phyloP scores from a whole-genome alignment of 1,140 invertebrate species.

The Littorina saxatilis region DNA sequence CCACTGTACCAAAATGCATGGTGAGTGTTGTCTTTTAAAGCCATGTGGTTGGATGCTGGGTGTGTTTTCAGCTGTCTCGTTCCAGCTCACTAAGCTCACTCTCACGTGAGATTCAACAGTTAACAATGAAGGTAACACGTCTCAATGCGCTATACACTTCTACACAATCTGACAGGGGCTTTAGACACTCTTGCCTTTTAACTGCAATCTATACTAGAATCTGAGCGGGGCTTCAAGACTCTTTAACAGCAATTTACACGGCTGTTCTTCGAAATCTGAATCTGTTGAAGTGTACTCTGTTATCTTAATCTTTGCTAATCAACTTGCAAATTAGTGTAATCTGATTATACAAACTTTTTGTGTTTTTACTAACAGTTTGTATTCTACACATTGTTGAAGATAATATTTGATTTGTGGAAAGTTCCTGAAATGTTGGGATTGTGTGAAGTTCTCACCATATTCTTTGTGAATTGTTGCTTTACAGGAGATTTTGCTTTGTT shows the following conservation, averaged over 20 bases:
- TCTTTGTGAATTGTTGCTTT: not conserved
- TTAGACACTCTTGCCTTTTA: not conserved
- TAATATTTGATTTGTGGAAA: too few relatives aligned
- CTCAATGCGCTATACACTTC: not conserved
- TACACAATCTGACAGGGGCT: not conserved
- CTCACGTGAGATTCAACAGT: slow-evolving; percentile 56
- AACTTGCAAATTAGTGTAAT: too few relatives aligned
- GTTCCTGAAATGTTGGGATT: not conserved
- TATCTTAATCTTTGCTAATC: too few relatives aligned
- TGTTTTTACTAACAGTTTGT: too few relatives aligned
- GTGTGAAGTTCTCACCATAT: not conserved
- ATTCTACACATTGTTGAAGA: too few relatives aligned
- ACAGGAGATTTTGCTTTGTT: not conserved
- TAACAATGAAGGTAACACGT: slow-evolving; percentile 53
- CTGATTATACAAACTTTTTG: too few relatives aligned
- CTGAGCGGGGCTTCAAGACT: too few relatives aligned
- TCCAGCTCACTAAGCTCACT: slow-evolving; percentile 63
- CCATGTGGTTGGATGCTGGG: not conserved
- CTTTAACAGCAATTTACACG: not conserved
- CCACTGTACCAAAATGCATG: too few relatives aligned
- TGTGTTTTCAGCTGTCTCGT: slow-evolving; percentile 57
- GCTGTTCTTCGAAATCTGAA: not conserved
- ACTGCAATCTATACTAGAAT: too few relatives aligned
- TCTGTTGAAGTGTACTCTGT: too few relatives aligned
- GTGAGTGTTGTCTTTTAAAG: too few relatives aligned